Base-by-base conservation (phyloP, 1,140 invertebrate genomes). In the Xylocopa sonorina region DNA sequence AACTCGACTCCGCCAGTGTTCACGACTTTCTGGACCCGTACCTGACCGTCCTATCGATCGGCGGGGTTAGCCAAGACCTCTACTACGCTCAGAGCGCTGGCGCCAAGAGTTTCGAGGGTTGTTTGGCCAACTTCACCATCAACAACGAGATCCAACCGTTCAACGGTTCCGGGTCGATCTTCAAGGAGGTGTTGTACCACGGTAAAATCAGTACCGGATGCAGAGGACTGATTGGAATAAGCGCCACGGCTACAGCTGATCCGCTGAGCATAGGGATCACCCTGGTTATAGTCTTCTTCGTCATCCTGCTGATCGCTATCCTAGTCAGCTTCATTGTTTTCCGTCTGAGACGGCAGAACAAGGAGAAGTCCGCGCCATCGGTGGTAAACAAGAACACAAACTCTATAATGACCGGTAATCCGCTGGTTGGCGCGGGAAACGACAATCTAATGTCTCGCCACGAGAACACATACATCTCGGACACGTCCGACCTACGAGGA, bases 21-120 rank as follows among this genome's bases (percentile, higher is more conserved):
- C 98, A 99, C 88, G 97, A 98, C 88, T 98, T 98, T 89, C 93
- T 98, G 12, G 98, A 98, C 92, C 97, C 97, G 2, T 98, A 98
- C 88, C 91, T 98, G 12, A 97, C 97, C 0, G 93, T 95, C 6
- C 88, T 98, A 2, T 95, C 95, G 0, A 88, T 98, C 58, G 98
- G 97, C 34, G 97, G 97, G 24, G 94, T 95, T 0, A 93, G 94
- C 81, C 86, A 89, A 43, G 93, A 94, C 67, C 88, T 92, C 9
- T 95, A 95, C 86, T 94, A 94, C 89, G 88, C 93, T 62, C 87
- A 74, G 64, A 91, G 94, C 77, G 93, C 94, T 71, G 85, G 90
- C 21, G 89, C 94, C 18, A 92, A 92, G 27, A 94, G 93, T 85
- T 98, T 98, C 90, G 95, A 96, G 90, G 98, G 98, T 16, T 99